These are phyloP conservation scores for Dryadula phaetusa DNA, from an alignment of 2,888 invertebrate species.

Conservation along the genomic window DNA sequence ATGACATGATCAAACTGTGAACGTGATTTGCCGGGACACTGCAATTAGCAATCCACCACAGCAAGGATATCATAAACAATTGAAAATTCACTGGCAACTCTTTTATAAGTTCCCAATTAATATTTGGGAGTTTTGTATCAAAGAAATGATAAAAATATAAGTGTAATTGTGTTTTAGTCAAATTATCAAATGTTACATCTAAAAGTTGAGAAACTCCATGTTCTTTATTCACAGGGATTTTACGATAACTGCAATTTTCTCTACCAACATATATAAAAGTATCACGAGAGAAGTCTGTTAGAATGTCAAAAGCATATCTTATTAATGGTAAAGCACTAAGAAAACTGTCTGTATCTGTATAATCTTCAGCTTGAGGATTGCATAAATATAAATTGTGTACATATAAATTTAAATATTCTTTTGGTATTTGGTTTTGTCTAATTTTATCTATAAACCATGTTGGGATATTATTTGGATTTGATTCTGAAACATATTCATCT, in stretches of 20 bases:
- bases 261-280: conserved; percentile 68
- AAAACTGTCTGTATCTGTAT: conserved; percentile 84
- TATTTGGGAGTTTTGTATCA: conserved; percentile 64
- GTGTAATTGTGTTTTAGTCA: conserved; percentile 60
- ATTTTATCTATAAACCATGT: conserved; percentile 87
- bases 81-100: conserved; percentile 84
- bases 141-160: conserved; percentile 79
- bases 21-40: conserved; percentile 74
- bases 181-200: conserved; percentile 56
- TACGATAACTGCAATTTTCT: conserved; percentile 62
- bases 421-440: conserved; percentile 85
- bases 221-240: conserved; percentile 58
- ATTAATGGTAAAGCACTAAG: conserved; percentile 85
- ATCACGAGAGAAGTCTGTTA: conserved; percentile 70
- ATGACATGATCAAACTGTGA: conserved; percentile 84
- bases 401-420: conserved; percentile 88
- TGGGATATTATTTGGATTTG: conserved; percentile 39
- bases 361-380: conserved; percentile 89
- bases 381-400: conserved; percentile 87
- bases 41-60: conserved; percentile 85
- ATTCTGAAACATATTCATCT: conserved; percentile 49
- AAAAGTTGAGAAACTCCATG: conserved; percentile 56
- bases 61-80: conserved; percentile 82
- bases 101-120: conserved; percentile 65
- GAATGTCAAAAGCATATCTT: conserved; percentile 81